Evolutionary conservation across 2,888 invertebrate species (phyloP), one percentile per base, ranked within the genome.

Genomic region (Dorcus parallelipipedus): DNA sequence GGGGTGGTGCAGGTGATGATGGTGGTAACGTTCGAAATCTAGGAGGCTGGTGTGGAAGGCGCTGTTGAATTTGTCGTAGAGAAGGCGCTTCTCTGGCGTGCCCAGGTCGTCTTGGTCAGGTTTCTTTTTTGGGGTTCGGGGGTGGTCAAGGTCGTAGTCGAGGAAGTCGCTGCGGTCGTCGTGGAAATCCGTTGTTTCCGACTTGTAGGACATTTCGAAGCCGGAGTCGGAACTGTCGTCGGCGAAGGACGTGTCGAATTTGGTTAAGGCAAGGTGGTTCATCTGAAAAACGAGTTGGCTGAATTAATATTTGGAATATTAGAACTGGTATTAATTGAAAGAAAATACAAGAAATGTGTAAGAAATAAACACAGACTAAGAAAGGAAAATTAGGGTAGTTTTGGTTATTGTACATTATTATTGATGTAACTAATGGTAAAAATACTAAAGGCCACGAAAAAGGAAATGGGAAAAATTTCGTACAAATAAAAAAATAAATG

Each of bases 221-320:
- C 91, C 91, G 0, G 91, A 91, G 72, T 91, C 91, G 56, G 86
- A 88, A 63, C 90, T 91, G 73, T 83, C 81, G 52, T 83, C 82
- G 66, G 81, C 76, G 42, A 54, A 60, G 49, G 56, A 60, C 52
- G 52, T 39, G 5, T 59, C 59, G 47, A 55, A 55, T 26, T 49
- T 50, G 20, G 54, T 59, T 3, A 52, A 49, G 20, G 14, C 17
- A 26, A 38, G 23, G 10, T 49, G 58, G 8, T 39, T 52, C 59
- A 59, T 59, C 59, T 59, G 52, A 42, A 59, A 59, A 9, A 42
- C 48, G 38, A 23, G 38, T 38, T 10, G 17, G 5, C 8, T 20
- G 9, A 41, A 41, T 9, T 10, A 38, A 45, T 14, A 14, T 14
- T 20, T 20, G 20, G 20, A 20, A 20, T 20, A 3, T 20, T 20